Conservation (phyloP, 2,113 vertebrate species). For the Chelonoidis abingdonii region DNA sequence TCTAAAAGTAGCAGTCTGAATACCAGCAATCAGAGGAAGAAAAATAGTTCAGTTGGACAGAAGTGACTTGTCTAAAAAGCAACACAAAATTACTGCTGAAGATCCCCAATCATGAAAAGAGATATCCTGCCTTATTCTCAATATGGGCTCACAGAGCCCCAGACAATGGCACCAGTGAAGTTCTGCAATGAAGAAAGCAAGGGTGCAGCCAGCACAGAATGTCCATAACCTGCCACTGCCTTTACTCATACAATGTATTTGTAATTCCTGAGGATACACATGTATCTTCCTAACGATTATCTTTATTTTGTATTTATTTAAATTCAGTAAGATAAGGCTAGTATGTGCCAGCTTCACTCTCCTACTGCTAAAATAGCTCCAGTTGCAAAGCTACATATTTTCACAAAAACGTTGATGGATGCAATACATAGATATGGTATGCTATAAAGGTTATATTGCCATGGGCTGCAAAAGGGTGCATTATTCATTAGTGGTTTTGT, state of each 20-base stretch:
- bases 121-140: background rate
- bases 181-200: background rate
- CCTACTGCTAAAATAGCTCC: background rate
- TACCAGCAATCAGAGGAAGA: background rate
- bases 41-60: background rate
- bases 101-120: background rate
- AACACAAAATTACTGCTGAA: background rate
- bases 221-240: background rate
- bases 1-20: background rate
- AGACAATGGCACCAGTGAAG: background rate
- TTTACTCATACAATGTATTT: background rate
- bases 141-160: accelerated
- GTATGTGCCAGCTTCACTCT: background rate
- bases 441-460: background rate
- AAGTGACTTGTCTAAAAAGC: background rate
- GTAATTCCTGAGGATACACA: background rate
- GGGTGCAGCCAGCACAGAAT: background rate
- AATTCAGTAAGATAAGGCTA: background rate
- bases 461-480: background rate
- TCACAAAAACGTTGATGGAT: background rate
- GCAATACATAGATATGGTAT: accelerated
- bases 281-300: accelerated
- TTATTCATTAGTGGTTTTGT: background rate
- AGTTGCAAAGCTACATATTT: background rate
- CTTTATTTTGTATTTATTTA: background rate